Base-by-base conservation (phyloP, 2,113 vertebrate species). In the Heteronetta atricapilla region DNA sequence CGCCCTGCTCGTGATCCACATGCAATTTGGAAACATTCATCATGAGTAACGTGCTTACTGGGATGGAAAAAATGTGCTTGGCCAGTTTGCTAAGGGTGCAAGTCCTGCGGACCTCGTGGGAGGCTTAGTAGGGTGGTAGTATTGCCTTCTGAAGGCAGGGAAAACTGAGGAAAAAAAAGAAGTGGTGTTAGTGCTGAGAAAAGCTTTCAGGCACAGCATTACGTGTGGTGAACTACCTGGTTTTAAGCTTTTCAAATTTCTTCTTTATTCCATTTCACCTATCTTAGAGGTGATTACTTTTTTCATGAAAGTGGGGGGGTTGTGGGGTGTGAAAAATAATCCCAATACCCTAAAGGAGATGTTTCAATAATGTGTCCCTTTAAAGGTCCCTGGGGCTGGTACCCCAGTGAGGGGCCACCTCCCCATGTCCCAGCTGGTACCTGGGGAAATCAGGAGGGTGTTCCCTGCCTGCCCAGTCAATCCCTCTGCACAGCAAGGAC, bases 381-480 rank as follows among this genome's bases (percentile, higher is more conserved):
- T 31, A 8, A 31, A 34, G 52, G 16, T 28, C 52, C 38, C 53
- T 19, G 38, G 36, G 53, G 48, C 83, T 56, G 53, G 11, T 48
- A 10, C 62, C n/a, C 44, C 38, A 15, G 8, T 3, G 23, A 25
- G 12, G n/a, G 46, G 29, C 26, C 13, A 0, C 13, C 69, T 26
- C 0, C 1, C 63, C 13, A 5, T 44, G 31, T 42, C 29, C 63
- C 38, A 63, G 63, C 38, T 66, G 28, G 63, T 19, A 20, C 62
- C 44, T 11, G 2, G 38, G 10, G 38, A 33, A 18, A 2, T 8
- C 8, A 6, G 55, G 52, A 44, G 38, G 20, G 1, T 22, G 48
- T 13, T 70, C 46, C 76, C 60, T 4, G 5, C 58, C 40, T 1
- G 2, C 15, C 52, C 56, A 2, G 0, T 5, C 0, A 0, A 6